Evolutionary conservation across 2,113 vertebrate genomes (phyloP).

Genomic region (Seriola quinqueradiata): DNA sequence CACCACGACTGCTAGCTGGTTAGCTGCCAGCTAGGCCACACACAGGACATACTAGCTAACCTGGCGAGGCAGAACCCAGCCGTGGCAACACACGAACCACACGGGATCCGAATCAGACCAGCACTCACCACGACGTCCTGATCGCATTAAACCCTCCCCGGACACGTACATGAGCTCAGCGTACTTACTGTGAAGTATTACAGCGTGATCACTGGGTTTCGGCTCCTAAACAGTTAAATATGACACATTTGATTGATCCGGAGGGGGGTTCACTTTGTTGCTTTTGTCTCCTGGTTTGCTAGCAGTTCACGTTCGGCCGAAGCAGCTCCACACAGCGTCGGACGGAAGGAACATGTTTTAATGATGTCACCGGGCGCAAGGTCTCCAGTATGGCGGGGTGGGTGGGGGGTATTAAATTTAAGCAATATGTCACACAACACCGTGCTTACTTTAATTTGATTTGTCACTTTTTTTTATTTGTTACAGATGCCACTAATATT

Average conservation of each 20-base stretch:
- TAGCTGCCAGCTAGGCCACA: constrained; percentile 81
- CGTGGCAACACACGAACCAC: constrained; percentile 81
- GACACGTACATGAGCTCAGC: background rate
- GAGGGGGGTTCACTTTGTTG: constrained; percentile 84
- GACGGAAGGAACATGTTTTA: constrained; percentile 83
- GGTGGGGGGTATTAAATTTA: constrained; percentile 9
- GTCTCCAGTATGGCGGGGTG: constrained; percentile 67
- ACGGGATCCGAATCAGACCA: constrained; percentile 81
- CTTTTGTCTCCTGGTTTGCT: constrained; percentile 87
- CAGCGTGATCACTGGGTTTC: constrained; percentile 49
- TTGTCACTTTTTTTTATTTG: background rate
- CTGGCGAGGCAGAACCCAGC: constrained; percentile 86
- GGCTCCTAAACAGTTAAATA: constrained; percentile 83
- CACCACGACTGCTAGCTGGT: constrained; percentile 67
- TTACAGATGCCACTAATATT: background rate
- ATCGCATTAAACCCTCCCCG: background rate
- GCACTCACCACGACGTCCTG: constrained; percentile 59
- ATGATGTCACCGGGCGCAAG: constrained; percentile 81
- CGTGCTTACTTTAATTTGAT: background rate
- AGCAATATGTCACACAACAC: background rate
- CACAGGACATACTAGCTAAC: constrained; percentile 79
- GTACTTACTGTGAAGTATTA: constrained; percentile 74
- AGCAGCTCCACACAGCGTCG: constrained; percentile 85
- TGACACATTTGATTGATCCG: constrained; percentile 84
- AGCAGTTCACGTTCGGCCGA: constrained; percentile 80